Base-by-base conservation (phyloP, 2,888 invertebrate species). In the Spialia ferax region DNA sequence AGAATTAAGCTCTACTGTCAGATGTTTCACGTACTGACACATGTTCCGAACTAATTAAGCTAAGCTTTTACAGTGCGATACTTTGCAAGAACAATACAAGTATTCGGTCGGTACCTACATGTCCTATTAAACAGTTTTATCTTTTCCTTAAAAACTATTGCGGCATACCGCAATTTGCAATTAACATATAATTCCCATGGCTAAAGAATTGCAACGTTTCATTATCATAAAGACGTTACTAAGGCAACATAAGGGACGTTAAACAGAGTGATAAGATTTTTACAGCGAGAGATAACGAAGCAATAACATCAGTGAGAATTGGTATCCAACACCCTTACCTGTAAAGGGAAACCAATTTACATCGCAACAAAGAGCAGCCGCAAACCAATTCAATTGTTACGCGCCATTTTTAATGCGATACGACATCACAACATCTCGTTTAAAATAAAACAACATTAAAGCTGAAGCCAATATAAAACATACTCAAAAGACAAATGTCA, bases 231-330 rank as follows among this genome's bases (percentile, higher is more conserved):
- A 52, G 23, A 52, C 50, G 13, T 52, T 52, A 23, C 22, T n/a
- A 22, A 52, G 13, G 13, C 11, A 52, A 52, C 50, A 23, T 13
- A n/a, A 5, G 50, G 23, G n/a, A 13, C 63, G 35, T 55, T 38
- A 45, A 63, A 55, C 29, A 29, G 42, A 55, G 54, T 63, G 54
- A 54, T 55, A 63, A 15, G 55, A 42, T 42, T 63, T 55, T 63
- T 55, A 63, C 55, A 55, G 42, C n/a, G 6, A 29, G 26, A 55
- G 55, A 63, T 63, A 63, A 55, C 42, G 15, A 45, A 55, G 29
- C 55, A 45, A 38, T 55, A 55, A 42, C 50, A 50, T 61, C 63
- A 26, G 29, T 20, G 26, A 18, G 55, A 63, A 63, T 63, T 63
- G 63, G 55, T 63, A 63, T 63, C 42, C 45, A 32, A 55, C 63